These are phyloP conservation scores for Dryococelus australis DNA, from an alignment of 2,888 invertebrate genomes.

Conservation along the genomic window DNA sequence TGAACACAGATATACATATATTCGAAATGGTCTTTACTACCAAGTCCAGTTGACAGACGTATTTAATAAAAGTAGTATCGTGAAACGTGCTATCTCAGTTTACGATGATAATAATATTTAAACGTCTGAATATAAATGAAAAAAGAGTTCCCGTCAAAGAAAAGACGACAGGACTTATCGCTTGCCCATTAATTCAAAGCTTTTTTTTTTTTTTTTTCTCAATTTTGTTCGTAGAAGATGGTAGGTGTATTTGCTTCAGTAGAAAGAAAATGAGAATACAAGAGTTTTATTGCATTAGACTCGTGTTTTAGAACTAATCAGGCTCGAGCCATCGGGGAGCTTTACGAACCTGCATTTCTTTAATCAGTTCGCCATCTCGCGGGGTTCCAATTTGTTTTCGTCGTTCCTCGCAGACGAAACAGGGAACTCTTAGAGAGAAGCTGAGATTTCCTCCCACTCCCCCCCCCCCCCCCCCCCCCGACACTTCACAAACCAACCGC, in stretches of 20 bases:
- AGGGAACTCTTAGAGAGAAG: neutral
- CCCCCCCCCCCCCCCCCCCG: neutral
- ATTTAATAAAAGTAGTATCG: too few relatives aligned
- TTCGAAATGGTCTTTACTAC: too few relatives aligned
- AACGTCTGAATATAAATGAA: too few relatives aligned
- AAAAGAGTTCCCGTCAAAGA: too few relatives aligned
- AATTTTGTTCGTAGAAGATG: neutral
- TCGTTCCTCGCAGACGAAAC: neutral
- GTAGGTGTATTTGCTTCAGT: neutral
- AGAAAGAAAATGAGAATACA: neutral
- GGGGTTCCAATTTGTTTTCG: constrained; percentile 3
- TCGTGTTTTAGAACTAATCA: constrained; percentile 1
- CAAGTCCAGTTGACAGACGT: too few relatives aligned
- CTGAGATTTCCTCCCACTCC: neutral
- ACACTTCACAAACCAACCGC: too few relatives aligned
- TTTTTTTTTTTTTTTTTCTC: too few relatives aligned
- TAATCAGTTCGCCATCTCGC: neutral
- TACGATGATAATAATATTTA: too few relatives aligned
- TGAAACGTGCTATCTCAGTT: too few relatives aligned
- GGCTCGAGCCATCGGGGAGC: neutral
- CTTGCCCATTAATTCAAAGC: too few relatives aligned
- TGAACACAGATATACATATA: too few relatives aligned
- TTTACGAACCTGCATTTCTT: neutral
- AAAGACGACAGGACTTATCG: too few relatives aligned
- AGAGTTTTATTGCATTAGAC: neutral